These are phyloP conservation scores for Sarcophaga peregrina DNA, from an alignment of 1,140 invertebrate genomes.

Conservation along the genomic window DNA sequence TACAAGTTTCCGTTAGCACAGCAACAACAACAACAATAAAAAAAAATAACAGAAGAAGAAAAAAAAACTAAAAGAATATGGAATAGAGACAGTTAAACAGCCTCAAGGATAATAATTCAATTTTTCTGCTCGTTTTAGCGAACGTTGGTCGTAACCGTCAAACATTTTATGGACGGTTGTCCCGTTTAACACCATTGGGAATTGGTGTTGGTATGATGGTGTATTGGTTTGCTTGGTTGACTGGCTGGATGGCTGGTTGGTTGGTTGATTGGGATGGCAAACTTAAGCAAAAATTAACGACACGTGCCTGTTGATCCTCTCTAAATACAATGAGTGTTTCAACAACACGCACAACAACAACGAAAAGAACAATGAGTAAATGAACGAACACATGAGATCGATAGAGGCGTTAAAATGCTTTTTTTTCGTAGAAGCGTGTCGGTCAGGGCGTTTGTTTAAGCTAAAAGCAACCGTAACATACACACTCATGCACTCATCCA, in stretches of 20 bases:
- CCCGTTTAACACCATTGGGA: slow-evolving; percentile 55
- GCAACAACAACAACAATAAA: neutral
- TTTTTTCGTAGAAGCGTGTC: slow-evolving; percentile 25
- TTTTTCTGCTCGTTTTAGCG: slow-evolving; percentile 66
- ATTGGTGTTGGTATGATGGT: slow-evolving; percentile 48
- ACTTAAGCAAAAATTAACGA: slow-evolving; percentile 55
- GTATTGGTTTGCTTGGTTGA: slow-evolving; percentile 28
- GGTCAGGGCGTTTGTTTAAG: neutral
- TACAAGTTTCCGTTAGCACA: slow-evolving; percentile 47
- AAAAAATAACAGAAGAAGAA: too few relatives aligned
- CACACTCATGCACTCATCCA: neutral
- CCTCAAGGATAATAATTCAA: slow-evolving; percentile 65
- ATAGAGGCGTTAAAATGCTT: slow-evolving; percentile 31
- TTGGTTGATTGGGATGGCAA: too few relatives aligned
- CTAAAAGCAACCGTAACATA: neutral
- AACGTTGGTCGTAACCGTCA: slow-evolving; percentile 4
- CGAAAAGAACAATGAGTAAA: neutral
- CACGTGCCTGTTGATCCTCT: slow-evolving; percentile 56
- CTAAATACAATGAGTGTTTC: neutral
- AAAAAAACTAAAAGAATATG: neutral
- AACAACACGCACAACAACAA: neutral
- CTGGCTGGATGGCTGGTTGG: too few relatives aligned
- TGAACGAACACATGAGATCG: slow-evolving; percentile 36
- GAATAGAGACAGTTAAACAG: neutral
- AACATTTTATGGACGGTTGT: slow-evolving; percentile 5